A percentile compares a stretch with the other conserved stretches of the same genome.
Conservation (phyloP, 2,888 invertebrate genomes). For the Halocaridina rubra region DNA sequence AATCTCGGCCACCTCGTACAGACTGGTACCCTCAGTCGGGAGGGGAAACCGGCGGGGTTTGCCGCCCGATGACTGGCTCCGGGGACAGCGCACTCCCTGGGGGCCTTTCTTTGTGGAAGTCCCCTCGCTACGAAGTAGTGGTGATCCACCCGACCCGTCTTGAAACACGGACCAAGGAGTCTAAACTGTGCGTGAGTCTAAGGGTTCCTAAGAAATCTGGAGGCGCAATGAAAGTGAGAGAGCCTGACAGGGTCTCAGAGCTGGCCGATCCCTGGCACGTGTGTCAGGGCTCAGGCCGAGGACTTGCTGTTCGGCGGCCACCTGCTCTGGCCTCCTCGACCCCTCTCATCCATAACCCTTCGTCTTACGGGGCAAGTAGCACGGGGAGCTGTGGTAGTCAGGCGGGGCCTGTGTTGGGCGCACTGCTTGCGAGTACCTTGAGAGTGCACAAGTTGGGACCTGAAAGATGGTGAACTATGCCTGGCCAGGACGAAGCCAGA, state of each 20-base stretch:
- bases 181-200: constrained; percentile 79
- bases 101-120: neutral
- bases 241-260: constrained; percentile 67
- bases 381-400: too few species aligned
- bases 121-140: constrained; percentile 65
- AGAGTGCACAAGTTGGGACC: too few species aligned
- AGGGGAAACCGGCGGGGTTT: too few species aligned
- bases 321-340: constrained; percentile 59
- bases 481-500: too few species aligned
- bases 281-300: constrained; percentile 72
- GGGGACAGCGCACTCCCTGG: neutral
- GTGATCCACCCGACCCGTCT: constrained; percentile 77
- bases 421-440: constrained; percentile 70
- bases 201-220: constrained; percentile 74
- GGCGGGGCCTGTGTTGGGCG: constrained; percentile 71
- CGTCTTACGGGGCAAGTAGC: too few species aligned
- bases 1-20: too few species aligned
- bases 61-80: too few species aligned
- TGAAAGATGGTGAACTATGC: too few species aligned
- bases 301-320: constrained; percentile 71
- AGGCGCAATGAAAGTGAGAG: constrained; percentile 78
- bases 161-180: constrained; percentile 84
- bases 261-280: constrained; percentile 26
- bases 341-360: too few species aligned
- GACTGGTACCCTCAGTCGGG: too few species aligned